Base-by-base conservation (phyloP, 2,888 invertebrate genomes). In the Acleris holmiana region DNA sequence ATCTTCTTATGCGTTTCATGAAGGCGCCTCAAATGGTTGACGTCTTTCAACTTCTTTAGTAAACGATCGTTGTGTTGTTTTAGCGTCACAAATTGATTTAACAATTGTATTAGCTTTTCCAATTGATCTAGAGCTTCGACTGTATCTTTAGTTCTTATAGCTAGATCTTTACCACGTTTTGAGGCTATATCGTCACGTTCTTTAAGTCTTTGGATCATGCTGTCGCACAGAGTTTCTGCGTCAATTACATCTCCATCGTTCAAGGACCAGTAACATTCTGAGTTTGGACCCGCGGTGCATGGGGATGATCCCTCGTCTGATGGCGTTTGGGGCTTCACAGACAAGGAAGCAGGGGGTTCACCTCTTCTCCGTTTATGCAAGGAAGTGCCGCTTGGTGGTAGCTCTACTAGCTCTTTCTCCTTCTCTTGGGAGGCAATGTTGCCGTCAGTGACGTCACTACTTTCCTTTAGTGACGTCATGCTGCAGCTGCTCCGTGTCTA, bases 51-150 rank as follows among this genome's bases (percentile, higher is more conserved):
- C 57, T 95, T 93, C 71, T 94, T 93, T 63, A 96, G 94, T 23
- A 97, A 88, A 68, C 94, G 93, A 0, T 94, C 93, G 81, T 97
- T 96, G 70, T 96, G 95, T 74, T 96, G 95, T 69, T 95, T 94
- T 44, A 97, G 85, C 48, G 94, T 94, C 6, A 96, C 91, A 70
- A 97, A 93, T 76, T 97, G 96, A 76, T 97, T 96, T 83, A 97
- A 93, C 40, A 98, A 85, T 67, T 94, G 94, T 73, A 97, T 94
- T 7, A 98, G 91, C 73, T 96, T 96, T 71, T 96, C 97, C 56
- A 98, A 83, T 76, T 97, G 97, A 75, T 97, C 96, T 68, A 98
- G 93, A 0, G 95, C 94, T 71, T 95, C 94, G 13, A 95, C 88
- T 0, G 95, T 93, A 18, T 94, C 94, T 71, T 94, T 89, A 0